Conservation (phyloP, 2,113 vertebrate genomes). For the Haplochromis vanheusdeni region DNA sequence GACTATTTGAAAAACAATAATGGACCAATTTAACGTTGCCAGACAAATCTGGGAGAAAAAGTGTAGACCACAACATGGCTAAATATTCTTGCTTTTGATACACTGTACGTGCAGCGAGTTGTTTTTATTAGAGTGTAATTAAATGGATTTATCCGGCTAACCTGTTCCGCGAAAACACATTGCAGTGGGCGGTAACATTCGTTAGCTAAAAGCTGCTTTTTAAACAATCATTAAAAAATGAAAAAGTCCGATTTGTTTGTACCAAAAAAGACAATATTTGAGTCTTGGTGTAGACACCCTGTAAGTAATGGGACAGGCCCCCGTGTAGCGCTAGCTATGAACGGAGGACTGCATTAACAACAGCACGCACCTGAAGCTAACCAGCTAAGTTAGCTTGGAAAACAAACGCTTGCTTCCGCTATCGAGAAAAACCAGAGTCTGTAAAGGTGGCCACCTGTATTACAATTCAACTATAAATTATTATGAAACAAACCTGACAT, state of each 20-base stretch:
- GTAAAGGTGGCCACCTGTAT: too few species aligned
- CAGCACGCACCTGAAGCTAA: background rate
- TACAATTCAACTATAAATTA: background rate
- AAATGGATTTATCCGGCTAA: background rate
- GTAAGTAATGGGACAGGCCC: background rate
- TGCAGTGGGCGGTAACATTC: background rate
- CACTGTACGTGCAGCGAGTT: background rate
- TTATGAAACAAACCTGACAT: conserved; percentile 33
- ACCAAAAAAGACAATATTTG: background rate
- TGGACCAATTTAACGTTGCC: background rate
- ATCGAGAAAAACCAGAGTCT: background rate
- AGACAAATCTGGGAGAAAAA: background rate
- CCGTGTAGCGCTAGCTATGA: background rate
- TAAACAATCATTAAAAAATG: background rate
- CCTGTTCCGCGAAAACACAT: background rate
- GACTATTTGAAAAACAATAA: background rate
- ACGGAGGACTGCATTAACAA: background rate
- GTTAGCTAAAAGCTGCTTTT: background rate
- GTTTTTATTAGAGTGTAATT: background rate
- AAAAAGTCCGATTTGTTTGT: background rate
- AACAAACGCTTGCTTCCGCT: background rate
- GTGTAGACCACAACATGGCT: background rate
- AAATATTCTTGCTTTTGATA: background rate
- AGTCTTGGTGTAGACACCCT: background rate
- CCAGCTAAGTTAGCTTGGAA: background rate